Base-by-base conservation (phyloP, 30 jellyfish, hydroid and myxozoan genomes). In the Aurelia sp. region DNA sequence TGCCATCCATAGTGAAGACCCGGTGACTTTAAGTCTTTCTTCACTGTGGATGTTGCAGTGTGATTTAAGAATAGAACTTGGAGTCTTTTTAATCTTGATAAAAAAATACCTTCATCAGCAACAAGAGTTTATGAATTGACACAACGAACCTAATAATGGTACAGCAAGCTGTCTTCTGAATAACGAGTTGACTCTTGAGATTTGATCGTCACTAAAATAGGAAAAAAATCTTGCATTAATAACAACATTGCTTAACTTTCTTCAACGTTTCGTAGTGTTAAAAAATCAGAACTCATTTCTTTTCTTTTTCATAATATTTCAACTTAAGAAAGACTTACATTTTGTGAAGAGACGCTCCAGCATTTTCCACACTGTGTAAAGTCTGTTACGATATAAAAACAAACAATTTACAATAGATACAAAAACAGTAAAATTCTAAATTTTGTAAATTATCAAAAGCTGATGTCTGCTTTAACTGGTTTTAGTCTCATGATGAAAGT, bases 121-220 rank as follows among this genome's bases (percentile, higher is more conserved):
- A 27, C 33, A 27, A 40, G 22, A 19, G 60, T 21, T 66, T 11
- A 19, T 19, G 82, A 47, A 16, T 31, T 48, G 41, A 30, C 33
- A 13, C 59, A 61, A 19, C 89, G 57, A 58, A 91, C 98, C 98
- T 31, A 94, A 62, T 17, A 94, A 86, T 11, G 99, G 99, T 17
- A 94, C 92, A 12, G 97, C 82, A 5, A 94, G 76, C 61, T 94
- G 99, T 31, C 99, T 70, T 74, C 84, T 76, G 85, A 83, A 94
- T 22, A 94, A 72, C 1, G 90, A 37, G 10, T 81, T 76, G 55
- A 94, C 96, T 51, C 96, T 62, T 53, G 84, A 72, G 37, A 94
- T 89, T 61, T 94, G 99, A 48, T 71, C 87, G 52, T 94, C 90
- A 1, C 98, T 92, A 71, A 13, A 79, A 84, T n/a, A 65, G 23